Conservation (phyloP, 2,888 invertebrate species). For the Spodoptera exigua region DNA sequence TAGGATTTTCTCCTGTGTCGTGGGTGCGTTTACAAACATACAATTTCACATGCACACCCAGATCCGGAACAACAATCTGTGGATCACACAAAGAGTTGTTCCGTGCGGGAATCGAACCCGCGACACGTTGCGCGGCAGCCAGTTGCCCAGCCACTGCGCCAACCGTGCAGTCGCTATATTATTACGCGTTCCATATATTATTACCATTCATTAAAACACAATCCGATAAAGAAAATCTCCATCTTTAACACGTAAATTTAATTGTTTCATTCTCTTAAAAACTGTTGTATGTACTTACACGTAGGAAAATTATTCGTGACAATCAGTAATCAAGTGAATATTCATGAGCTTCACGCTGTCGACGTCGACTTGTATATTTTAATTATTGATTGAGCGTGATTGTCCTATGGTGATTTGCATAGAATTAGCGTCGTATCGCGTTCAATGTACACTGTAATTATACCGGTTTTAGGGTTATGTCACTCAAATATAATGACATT, state of each 20-base stretch:
- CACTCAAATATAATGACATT: too few relatives aligned
- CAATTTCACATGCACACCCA: too few relatives aligned
- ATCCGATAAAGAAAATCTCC: background rate
- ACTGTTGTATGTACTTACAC: constrained; percentile 30
- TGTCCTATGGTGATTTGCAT: constrained; percentile 44
- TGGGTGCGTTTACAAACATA: too few relatives aligned
- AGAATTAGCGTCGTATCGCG: constrained; percentile 27
- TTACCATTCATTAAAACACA: too few relatives aligned
- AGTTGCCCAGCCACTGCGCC: too few relatives aligned
- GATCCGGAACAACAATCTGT: too few relatives aligned
- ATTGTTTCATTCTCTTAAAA: constrained; percentile 30
- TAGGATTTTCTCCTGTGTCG: too few relatives aligned
- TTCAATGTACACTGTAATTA: constrained; percentile 22
- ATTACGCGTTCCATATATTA: too few relatives aligned
- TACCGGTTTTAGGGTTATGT: constrained; percentile 12
- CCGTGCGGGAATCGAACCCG: too few relatives aligned
- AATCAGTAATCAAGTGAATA: constrained; percentile 57
- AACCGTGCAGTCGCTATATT: too few relatives aligned
- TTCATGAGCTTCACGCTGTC: constrained; percentile 55
- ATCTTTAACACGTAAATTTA: background rate
- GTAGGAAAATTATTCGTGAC: constrained; percentile 50
- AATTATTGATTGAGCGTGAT: constrained; percentile 54
- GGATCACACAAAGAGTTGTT: too few relatives aligned
- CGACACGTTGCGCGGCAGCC: too few relatives aligned
- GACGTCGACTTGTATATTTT: constrained; percentile 57